Conservation (phyloP, 2,797 vertebrate genomes). For the Pteropus rufus region DNA sequence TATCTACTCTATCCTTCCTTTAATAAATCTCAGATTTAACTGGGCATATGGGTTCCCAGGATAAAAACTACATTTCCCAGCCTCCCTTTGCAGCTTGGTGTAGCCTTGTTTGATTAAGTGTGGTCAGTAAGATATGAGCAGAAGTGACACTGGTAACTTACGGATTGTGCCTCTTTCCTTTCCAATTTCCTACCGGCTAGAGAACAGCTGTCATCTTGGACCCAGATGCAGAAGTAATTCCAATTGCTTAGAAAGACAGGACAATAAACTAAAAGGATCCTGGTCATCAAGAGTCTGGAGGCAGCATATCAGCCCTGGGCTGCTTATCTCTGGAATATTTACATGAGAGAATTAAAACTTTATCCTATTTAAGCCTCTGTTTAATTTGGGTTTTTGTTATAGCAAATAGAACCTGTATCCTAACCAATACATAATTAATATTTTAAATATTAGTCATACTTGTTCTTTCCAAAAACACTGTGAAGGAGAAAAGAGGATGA, state of each 20-base stretch:
- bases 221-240: neutral
- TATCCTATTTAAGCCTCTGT: neutral
- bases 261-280: neutral
- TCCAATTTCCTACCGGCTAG: neutral
- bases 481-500: neutral
- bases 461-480: neutral
- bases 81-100: neutral
- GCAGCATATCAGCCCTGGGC: fast-evolving
- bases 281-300: neutral
- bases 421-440: neutral
- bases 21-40: neutral
- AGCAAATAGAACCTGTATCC: neutral
- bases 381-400: neutral
- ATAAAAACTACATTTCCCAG: neutral
- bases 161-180: neutral
- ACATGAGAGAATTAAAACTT: neutral
- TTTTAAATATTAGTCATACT: neutral
- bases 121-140: neutral
- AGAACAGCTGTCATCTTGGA: neutral
- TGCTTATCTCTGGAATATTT: neutral
- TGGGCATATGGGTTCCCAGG: neutral
- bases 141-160: neutral
- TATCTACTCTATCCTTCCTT: neutral
- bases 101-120: neutral
- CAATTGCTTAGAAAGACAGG: neutral